Evolutionary conservation across 2,888 invertebrate species (phyloP).

Genomic region (Spatulosminthurus flaviceps): DNA sequence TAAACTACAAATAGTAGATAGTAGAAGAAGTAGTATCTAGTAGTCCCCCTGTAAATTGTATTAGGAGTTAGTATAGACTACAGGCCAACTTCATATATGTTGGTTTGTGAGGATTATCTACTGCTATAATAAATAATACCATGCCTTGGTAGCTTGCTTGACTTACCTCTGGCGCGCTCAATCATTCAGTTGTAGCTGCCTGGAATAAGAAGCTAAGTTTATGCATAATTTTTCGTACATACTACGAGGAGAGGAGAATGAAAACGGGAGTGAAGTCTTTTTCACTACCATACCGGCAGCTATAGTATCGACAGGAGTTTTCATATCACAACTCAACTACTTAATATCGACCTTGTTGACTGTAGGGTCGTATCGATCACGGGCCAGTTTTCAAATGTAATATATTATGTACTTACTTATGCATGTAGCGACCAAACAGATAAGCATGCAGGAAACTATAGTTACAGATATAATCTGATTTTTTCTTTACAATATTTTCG

Average conservation of each 20-base stretch:
- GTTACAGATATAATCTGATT: too few species aligned
- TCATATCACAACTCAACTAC: too few species aligned
- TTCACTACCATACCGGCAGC: background rate
- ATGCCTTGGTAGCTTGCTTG: background rate
- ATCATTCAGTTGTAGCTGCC: background rate
- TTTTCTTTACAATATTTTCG: too few species aligned
- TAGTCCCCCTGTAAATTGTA: background rate
- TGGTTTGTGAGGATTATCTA: background rate
- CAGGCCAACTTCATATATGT: background rate
- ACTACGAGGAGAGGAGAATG: background rate
- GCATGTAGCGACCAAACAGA: too few species aligned
- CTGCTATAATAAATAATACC: background rate
- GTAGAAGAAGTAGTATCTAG: background rate
- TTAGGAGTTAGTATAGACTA: background rate
- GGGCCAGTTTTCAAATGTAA: too few species aligned
- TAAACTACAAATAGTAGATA: too few species aligned
- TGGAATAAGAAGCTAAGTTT: conserved; percentile 4
- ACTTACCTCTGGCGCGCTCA: background rate
- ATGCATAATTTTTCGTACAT: background rate
- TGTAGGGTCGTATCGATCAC: too few species aligned
- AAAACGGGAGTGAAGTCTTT: background rate
- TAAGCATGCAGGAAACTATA: too few species aligned
- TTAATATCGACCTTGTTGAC: too few species aligned
- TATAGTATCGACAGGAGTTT: background rate
- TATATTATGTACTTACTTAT: too few species aligned